phyloP scores from a whole-genome alignment of 2,888 invertebrate genomes.

The Alviniconcha strummeri region DNA sequence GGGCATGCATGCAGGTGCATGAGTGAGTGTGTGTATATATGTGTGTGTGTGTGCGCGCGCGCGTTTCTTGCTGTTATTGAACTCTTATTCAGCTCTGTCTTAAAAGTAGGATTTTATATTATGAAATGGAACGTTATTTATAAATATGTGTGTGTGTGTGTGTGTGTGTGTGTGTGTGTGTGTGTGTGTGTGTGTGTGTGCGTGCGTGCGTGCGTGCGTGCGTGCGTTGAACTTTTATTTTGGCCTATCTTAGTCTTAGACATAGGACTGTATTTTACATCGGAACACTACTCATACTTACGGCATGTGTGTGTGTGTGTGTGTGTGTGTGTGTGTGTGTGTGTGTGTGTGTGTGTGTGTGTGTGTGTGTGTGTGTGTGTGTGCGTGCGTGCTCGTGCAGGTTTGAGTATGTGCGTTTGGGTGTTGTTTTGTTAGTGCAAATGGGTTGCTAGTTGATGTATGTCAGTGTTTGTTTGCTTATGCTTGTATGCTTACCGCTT shows the following conservation, averaged over 20 bases:
- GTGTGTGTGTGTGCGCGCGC: not conserved
- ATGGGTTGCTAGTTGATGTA: not conserved
- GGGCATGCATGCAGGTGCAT: not conserved
- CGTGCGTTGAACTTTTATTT: too few species aligned
- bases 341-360: not conserved
- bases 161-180: not conserved
- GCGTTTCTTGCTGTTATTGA: not conserved
- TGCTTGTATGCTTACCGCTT: too few species aligned
- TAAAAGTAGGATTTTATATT: too few species aligned
- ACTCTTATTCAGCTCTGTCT: not conserved
- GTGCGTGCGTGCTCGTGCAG: not conserved
- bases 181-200: not conserved
- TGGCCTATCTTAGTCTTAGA: too few species aligned
- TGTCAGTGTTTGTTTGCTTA: not conserved
- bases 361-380: not conserved
- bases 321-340: constrained; percentile 6
- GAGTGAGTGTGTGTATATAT: not conserved
- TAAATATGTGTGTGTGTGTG: not conserved
- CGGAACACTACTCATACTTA: too few species aligned
- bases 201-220: not conserved
- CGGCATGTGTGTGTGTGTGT: constrained; percentile 12
- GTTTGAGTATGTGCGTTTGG: not conserved
- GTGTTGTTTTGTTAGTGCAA: not conserved
- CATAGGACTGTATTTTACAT: too few species aligned
- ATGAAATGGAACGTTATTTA: not conserved